Evolutionary conservation across 2,113 vertebrate species (phyloP), one percentile per base, ranked within the genome.

Genomic region (Heloderma charlesbogerti): DNA sequence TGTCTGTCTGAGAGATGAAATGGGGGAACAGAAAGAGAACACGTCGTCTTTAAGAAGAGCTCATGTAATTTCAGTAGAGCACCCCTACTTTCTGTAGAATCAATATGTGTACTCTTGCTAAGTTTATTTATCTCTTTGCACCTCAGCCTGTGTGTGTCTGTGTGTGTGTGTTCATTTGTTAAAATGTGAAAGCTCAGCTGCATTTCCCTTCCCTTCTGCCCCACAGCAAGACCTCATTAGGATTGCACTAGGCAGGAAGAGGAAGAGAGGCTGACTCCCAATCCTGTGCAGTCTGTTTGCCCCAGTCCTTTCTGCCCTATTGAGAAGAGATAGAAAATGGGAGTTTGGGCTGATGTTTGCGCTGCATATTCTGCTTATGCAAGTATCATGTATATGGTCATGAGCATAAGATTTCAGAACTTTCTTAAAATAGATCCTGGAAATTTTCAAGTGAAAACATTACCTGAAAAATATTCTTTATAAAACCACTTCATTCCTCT

Each of bases 401-500:
- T 25, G 51, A 13, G 71, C 22, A 29, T 13, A 60, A 60, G 34
- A 4, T 75, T 63, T 54, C 1, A 77, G 8, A 77, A 43, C 15
- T 75, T 57, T 4, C 25, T 60, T 43, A 54, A 25, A 31, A 40
- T 34, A 45, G 7, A 40, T 60, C 25, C 25, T 60, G 25, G 48
- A 77, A 77, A 37, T 40, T 3, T 74, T 31, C 48, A 75, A 43
- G 40, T 87, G 29, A 77, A 60, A 77, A 40, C 25, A 75, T 57
- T 74, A 87, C 54, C 40, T 71, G 66, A 51, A 45, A 85, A 51
- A n/a, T 63, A 34, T 66, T 67, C 16, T 79, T 13, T 48, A 88
- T 40, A 88, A 88, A 88, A 78, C 86, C 74, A 79, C 74, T 79
- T 34, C 63, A 63, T 79, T 88, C 86, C 40, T 88, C 60, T 79